phyloP scores from a whole-genome alignment of 2,113 vertebrate genomes.

The Oplegnathus fasciatus region DNA sequence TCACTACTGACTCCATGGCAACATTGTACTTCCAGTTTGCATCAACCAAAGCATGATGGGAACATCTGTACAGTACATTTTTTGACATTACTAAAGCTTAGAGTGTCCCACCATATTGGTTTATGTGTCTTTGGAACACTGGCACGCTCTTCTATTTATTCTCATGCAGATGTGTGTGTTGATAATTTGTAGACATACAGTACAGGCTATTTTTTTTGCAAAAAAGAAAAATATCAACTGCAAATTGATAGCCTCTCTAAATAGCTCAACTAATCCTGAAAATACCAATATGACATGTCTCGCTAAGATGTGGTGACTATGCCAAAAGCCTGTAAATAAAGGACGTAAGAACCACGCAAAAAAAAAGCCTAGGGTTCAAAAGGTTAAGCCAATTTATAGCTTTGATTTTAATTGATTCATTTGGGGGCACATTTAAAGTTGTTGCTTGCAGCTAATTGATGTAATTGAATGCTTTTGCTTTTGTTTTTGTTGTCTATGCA shows the following conservation, averaged over 20 bases:
- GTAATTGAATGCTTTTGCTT: neutral
- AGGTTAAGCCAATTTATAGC: neutral
- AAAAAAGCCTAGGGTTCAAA: neutral
- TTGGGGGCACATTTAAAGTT: neutral
- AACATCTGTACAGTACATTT: too few relatives aligned
- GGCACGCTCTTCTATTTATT: neutral
- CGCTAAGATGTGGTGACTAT: neutral
- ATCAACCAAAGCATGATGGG: too few relatives aligned
- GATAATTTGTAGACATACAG: neutral
- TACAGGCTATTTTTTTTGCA: too few relatives aligned
- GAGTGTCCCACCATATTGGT: neutral
- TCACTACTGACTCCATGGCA: too few relatives aligned
- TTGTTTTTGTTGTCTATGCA: constrained; percentile 61
- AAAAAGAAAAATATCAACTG: too few relatives aligned
- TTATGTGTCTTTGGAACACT: neutral
- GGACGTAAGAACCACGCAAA: too few relatives aligned
- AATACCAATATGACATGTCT: neutral
- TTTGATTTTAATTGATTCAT: neutral
- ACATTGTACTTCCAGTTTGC: too few relatives aligned
- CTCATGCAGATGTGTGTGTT: neutral
- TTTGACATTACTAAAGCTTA: neutral
- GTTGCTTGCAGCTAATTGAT: neutral
- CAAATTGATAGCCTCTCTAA: neutral
- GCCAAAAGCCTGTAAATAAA: neutral
- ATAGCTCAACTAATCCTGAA: neutral